Evolutionary conservation across 2,113 vertebrate genomes (phyloP).

Genomic region (Apteryx mantelli): DNA sequence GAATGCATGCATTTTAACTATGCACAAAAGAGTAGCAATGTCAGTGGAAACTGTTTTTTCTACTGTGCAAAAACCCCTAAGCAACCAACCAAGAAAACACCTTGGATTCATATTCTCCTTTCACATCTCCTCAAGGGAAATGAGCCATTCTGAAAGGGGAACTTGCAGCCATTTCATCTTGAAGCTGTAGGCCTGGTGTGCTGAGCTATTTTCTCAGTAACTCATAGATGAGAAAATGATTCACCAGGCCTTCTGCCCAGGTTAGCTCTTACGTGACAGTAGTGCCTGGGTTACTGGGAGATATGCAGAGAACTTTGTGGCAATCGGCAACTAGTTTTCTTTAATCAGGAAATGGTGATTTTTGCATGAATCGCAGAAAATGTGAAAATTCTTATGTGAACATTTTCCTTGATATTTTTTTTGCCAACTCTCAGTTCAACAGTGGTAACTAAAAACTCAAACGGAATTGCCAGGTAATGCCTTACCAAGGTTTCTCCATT

Average conservation of each 20-base stretch:
- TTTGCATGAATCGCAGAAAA: background rate
- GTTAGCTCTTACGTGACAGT: background rate
- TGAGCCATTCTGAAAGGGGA: background rate
- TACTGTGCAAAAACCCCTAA: background rate
- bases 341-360: background rate
- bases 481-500: background rate
- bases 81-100: background rate
- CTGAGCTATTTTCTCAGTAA: background rate
- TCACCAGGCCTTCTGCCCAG: background rate
- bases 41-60: background rate
- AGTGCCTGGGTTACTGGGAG: background rate
- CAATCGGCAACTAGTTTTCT: background rate
- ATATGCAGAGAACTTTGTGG: background rate
- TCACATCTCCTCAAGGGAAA: background rate
- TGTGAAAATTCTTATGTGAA: background rate
- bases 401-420: background rate
- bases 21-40: background rate
- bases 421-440: background rate
- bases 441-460: background rate
- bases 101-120: background rate
- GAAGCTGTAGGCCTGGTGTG: background rate
- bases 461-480: background rate
- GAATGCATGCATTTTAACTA: background rate
- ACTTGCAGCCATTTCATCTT: rapidly evolving
- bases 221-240: background rate